Evolutionary conservation across 2,113 vertebrate species (phyloP).

Genomic region (Cisticola juncidis): DNA sequence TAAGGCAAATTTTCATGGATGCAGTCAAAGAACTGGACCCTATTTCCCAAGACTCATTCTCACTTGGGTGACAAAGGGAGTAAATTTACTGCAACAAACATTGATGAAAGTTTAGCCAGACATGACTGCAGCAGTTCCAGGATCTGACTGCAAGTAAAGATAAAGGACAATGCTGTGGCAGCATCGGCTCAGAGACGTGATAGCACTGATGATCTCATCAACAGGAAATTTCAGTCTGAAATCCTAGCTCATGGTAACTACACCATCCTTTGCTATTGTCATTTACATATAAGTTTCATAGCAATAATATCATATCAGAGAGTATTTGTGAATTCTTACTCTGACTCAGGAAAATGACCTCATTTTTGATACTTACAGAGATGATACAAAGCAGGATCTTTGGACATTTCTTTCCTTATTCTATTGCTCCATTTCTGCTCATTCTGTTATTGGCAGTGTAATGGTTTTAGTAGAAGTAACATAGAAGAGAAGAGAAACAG

Average conservation of each 20-base stretch:
- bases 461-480: slow-evolving; percentile 2
- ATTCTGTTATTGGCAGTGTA: neutral
- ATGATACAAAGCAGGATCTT: neutral
- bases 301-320: neutral
- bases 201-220: neutral
- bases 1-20: neutral
- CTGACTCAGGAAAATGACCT: neutral
- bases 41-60: neutral
- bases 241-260: neutral
- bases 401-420: neutral
- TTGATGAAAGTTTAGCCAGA: neutral
- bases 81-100: neutral
- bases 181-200: neutral
- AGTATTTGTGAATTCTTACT: neutral
- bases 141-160: neutral
- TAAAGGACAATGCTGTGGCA: neutral
- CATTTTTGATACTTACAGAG: neutral
- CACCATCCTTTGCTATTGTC: neutral
- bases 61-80: neutral
- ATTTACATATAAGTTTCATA: neutral
- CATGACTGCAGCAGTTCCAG: neutral
- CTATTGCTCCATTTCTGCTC: neutral
- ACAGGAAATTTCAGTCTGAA: neutral
- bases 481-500: neutral
- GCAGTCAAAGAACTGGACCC: neutral